These are phyloP conservation scores for Chiloscyllium punctatum DNA, from an alignment of 2,797 vertebrate species.

Conservation along the genomic window DNA sequence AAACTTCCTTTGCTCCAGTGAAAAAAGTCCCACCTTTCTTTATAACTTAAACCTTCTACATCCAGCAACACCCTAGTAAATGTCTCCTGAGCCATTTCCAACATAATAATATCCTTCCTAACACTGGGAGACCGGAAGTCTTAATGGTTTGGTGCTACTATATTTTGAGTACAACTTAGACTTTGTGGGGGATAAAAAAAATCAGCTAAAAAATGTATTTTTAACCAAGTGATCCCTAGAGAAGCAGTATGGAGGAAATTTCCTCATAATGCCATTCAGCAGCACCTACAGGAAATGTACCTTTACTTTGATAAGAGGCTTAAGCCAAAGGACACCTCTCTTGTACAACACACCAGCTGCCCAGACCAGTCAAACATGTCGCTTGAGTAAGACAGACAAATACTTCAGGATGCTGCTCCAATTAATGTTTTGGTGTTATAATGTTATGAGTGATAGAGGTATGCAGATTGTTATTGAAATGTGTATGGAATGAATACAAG, in stretches of 20 bases:
- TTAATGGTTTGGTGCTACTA: background rate
- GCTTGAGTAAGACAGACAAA: background rate
- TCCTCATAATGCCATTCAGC: background rate
- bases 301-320: background rate
- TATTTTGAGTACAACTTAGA: background rate
- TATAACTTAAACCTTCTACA: too few relatives aligned
- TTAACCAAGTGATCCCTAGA: background rate
- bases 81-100: too few relatives aligned
- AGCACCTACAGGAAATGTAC: background rate
- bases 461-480: background rate
- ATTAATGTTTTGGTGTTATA: background rate
- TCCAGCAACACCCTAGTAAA: too few relatives aligned
- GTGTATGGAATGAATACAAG: background rate
- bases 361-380: background rate
- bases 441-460: background rate
- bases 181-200: background rate
- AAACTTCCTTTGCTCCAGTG: too few relatives aligned
- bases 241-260: background rate
- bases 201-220: background rate
- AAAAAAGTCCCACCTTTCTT: too few relatives aligned
- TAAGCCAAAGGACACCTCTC: background rate
- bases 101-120: too few relatives aligned
- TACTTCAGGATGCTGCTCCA: background rate
- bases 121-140: too few relatives aligned
- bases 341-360: too few relatives aligned